Evolutionary conservation across 2,888 invertebrate species (phyloP).

Genomic region (Dryobotodes eremita): DNA sequence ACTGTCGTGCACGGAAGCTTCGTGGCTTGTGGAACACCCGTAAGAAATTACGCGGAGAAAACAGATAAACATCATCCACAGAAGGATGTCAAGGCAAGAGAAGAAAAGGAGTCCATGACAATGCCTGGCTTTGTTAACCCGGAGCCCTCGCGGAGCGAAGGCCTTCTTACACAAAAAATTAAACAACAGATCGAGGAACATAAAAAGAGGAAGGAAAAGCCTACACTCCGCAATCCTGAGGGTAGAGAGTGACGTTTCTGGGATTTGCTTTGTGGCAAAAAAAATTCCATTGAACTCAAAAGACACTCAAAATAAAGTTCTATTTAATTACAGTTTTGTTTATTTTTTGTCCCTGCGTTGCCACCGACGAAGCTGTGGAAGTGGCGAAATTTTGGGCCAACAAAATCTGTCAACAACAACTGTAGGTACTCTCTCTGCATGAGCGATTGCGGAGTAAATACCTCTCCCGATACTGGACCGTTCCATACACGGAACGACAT

Average conservation of each 20-base stretch:
- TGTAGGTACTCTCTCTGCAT: background rate
- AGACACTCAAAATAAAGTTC: background rate
- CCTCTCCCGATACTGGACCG: too few relatives aligned
- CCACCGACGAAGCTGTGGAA: background rate
- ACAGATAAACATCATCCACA: conserved; percentile 1
- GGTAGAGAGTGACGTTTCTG: conserved; percentile 60
- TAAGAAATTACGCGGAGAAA: conserved; percentile 22
- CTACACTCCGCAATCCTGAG: conserved; percentile 67
- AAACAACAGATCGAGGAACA: conserved; percentile 72
- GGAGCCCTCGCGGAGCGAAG: conserved; percentile 71
- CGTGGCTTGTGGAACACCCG: background rate
- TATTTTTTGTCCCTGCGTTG: background rate
- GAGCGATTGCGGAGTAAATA: background rate
- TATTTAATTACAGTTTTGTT: background rate
- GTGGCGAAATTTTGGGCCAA: background rate
- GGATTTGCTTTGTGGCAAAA: background rate
- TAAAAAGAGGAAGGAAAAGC: conserved; percentile 70
- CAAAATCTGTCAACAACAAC: too few relatives aligned
- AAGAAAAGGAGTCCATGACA: conserved; percentile 58
- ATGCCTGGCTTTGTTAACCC: conserved; percentile 76
- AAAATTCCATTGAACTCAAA: background rate
- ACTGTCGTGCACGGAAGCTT: conserved; percentile 33
- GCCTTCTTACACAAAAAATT: conserved; percentile 72
- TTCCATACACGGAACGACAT: too few relatives aligned
- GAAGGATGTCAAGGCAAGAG: background rate